These are phyloP conservation scores for Etia nguti DNA, from an alignment of 2,113 vertebrate genomes.

Conservation along the genomic window DNA sequence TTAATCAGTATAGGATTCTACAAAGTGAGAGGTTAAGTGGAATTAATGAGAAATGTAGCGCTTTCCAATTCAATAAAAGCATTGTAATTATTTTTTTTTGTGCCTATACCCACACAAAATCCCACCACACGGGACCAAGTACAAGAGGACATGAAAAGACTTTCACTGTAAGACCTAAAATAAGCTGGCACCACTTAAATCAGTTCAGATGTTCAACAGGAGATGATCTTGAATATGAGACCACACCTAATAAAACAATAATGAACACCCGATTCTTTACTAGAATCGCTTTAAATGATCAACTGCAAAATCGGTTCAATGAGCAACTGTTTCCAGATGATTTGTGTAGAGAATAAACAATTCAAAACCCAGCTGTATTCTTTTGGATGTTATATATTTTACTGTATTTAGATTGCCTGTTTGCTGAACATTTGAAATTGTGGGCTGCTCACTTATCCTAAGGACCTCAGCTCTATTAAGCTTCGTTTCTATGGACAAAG, in stretches of 20 bases:
- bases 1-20: not conserved
- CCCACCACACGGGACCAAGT: not conserved
- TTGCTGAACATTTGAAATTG: not conserved
- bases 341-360: not conserved
- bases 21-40: not conserved
- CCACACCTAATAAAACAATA: not conserved
- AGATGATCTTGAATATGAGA: not conserved
- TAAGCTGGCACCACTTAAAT: not conserved
- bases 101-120: rapidly evolving
- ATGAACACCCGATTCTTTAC: rapidly evolving
- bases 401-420: not conserved
- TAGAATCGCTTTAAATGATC: not conserved
- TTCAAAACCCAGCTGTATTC: rapidly evolving
- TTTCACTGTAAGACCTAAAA: not conserved
- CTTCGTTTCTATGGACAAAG: not conserved
- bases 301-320: not conserved
- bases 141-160: not conserved
- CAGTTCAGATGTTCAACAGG: not conserved
- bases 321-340: not conserved
- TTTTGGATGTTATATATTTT: not conserved
- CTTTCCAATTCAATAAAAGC: not conserved
- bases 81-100: rapidly evolving
- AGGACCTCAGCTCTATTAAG: not conserved
- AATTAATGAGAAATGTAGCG: not conserved
- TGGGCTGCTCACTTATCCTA: not conserved